Evolutionary conservation across 2,888 invertebrate genomes (phyloP).

Genomic region (Oxyteleia sp.): DNA sequence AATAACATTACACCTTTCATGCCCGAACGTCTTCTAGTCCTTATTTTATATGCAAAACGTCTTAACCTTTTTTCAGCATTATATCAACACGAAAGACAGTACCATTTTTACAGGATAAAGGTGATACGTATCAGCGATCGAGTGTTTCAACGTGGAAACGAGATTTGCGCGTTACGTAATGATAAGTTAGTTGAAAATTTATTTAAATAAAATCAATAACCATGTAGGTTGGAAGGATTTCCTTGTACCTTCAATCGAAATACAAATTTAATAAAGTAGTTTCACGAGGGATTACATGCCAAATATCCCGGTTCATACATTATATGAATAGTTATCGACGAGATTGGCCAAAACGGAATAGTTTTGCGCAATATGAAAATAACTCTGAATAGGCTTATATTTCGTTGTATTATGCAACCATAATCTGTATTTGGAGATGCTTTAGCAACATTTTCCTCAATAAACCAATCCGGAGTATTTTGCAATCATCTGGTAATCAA

Average conservation of each 20-base stretch:
- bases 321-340: slow-evolving; percentile 31
- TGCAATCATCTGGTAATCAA: slow-evolving; percentile 45
- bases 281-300: slow-evolving; percentile 11
- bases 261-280: slow-evolving; percentile 39
- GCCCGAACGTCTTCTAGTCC: slow-evolving; percentile 24
- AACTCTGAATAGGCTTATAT: slow-evolving; percentile 37
- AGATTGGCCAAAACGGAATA: slow-evolving; percentile 33
- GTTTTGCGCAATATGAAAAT: slow-evolving; percentile 42
- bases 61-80: no score
- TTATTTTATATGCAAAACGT: no score
- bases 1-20: slow-evolving; percentile 44
- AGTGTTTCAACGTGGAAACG: slow-evolving; percentile 2
- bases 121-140: no score
- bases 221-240: slow-evolving; percentile 41
- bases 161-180: slow-evolving; percentile 29
- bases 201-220: slow-evolving; percentile 36
- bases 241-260: slow-evolving; percentile 16
- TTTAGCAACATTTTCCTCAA: slow-evolving; percentile 50
- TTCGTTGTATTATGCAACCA: slow-evolving; percentile 33
- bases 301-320: slow-evolving; percentile 9
- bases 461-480: slow-evolving; percentile 38
- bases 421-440: slow-evolving; percentile 39
- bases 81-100: no score
- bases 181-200: slow-evolving; percentile 31
- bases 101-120: no score